Conservation (phyloP, 2,888 invertebrate genomes). For the Myopa tessellatipennis region DNA sequence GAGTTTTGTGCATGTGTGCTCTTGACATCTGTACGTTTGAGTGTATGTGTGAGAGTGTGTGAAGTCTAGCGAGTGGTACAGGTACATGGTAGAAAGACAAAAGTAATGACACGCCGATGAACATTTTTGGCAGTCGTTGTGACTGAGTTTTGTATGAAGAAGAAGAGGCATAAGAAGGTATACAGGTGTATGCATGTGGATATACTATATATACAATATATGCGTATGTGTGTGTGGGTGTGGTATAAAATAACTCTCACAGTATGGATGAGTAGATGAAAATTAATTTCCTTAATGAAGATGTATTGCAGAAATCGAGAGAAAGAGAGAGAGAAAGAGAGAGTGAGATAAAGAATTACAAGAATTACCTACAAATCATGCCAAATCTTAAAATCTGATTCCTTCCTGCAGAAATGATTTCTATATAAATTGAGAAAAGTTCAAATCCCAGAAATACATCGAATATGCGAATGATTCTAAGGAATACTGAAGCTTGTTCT, state of each 20-base stretch:
- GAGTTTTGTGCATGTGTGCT: too few species aligned
- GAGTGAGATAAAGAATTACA: not conserved
- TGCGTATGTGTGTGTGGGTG: not conserved
- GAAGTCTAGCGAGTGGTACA: too few species aligned
- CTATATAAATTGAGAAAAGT: not conserved
- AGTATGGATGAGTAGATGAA: not conserved
- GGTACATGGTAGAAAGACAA: too few species aligned
- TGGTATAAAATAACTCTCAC: not conserved
- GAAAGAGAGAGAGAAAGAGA: not conserved
- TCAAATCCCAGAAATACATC: too few species aligned
- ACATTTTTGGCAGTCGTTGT: too few species aligned
- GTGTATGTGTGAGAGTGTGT: too few species aligned
- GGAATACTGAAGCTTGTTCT: not conserved
- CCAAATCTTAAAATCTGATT: not conserved
- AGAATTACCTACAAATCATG: not conserved
- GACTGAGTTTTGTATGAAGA: too few species aligned
- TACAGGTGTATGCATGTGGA: not conserved
- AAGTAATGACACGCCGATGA: too few species aligned
- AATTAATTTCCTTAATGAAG: constrained; percentile 39
- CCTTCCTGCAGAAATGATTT: not conserved
- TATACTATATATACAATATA: not conserved
- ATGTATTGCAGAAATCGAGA: constrained; percentile 5
- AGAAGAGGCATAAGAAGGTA: too few species aligned
- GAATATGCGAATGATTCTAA: too few species aligned
- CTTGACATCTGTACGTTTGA: too few species aligned